phyloP scores from a whole-genome alignment of 2,888 invertebrate genomes.

The Drosophila multiciliata region DNA sequence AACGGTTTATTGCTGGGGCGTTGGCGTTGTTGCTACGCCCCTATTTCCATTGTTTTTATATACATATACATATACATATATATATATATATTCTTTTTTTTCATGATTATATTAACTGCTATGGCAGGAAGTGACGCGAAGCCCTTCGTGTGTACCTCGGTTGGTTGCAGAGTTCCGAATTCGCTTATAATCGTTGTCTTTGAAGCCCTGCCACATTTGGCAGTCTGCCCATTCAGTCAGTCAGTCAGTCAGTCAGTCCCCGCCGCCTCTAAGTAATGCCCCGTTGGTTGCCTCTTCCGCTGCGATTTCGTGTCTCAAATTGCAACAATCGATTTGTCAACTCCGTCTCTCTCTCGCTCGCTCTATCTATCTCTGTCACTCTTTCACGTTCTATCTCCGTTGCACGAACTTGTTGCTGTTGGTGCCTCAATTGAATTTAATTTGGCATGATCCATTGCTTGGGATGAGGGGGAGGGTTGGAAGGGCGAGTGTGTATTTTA shows the following conservation, averaged over 20 bases:
- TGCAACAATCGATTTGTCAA: slow-evolving; percentile 67
- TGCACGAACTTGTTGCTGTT: slow-evolving; percentile 52
- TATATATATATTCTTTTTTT: background rate
- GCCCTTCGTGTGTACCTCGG: slow-evolving; percentile 41
- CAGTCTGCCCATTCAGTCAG: slow-evolving; percentile 74
- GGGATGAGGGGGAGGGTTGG: background rate
- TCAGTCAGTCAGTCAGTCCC: slow-evolving; percentile 56
- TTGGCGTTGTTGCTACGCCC: slow-evolving; percentile 57
- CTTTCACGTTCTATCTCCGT: slow-evolving; percentile 10
- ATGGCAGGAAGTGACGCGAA: slow-evolving; percentile 50
- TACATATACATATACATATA: slow-evolving; percentile 1
- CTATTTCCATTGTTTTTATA: slow-evolving; percentile 50
- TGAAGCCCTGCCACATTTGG: slow-evolving; percentile 59
- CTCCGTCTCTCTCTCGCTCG: slow-evolving; percentile 22
- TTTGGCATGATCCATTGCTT: slow-evolving; percentile 58
- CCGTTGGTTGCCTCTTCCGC: slow-evolving; percentile 67
- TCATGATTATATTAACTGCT: slow-evolving; percentile 24
- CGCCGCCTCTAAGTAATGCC: slow-evolving; percentile 44
- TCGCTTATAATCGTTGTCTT: slow-evolving; percentile 22
- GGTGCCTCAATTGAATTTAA: slow-evolving; percentile 75
- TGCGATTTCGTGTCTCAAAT: slow-evolving; percentile 76
- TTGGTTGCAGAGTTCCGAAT: slow-evolving; percentile 7
- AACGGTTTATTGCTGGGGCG: slow-evolving; percentile 46
- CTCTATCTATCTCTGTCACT: background rate
- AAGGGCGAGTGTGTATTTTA: slow-evolving; percentile 53